Evolutionary conservation across 92 coral and sea anemone species (phyloP).

Genomic region (Paragorgia papillata): DNA sequence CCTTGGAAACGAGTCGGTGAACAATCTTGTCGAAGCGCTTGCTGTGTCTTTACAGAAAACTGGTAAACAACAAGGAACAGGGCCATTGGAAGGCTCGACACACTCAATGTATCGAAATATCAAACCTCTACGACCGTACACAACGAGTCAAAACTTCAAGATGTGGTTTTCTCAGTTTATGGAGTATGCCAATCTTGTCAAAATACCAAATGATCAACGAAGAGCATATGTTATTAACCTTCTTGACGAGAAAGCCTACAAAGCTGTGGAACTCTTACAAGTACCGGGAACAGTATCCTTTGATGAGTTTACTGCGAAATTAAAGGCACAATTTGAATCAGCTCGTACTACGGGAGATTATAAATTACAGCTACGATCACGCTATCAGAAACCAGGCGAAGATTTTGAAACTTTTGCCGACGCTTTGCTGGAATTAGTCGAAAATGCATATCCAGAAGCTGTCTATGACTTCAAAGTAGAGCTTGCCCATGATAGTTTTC

Average conservation of each 20-base stretch:
- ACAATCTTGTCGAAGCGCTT: conserved; percentile 1
- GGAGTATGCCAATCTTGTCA: conserved; percentile 2
- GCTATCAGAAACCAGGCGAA: conserved; percentile 24
- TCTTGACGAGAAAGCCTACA: conserved; percentile 1
- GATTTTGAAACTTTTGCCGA: conserved; percentile 56
- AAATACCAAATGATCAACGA: neutral
- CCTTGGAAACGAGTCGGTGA: too few species aligned
- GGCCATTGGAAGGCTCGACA: neutral
- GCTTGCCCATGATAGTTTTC: conserved; percentile 48
- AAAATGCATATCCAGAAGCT: conserved; percentile 66
- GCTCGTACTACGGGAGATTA: conserved; percentile 57
- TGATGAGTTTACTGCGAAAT: too few species aligned
- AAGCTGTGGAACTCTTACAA: neutral
- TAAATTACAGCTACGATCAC: conserved; percentile 48
- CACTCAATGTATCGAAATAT: conserved; percentile 13
- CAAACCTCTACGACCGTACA: conserved; percentile 9
- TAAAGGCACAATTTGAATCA: conserved; percentile 38
- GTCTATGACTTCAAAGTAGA: conserved; percentile 53
- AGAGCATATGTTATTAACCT: neutral
- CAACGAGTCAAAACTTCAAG: conserved; percentile 1
- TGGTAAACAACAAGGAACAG: neutral
- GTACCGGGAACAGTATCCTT: neutral
- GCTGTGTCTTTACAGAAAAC: neutral
- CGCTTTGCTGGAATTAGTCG: conserved; percentile 49
- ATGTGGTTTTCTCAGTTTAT: conserved; percentile 1